Evolutionary conservation across 2,113 vertebrate genomes (phyloP).

Genomic region (Elanoides forficatus): DNA sequence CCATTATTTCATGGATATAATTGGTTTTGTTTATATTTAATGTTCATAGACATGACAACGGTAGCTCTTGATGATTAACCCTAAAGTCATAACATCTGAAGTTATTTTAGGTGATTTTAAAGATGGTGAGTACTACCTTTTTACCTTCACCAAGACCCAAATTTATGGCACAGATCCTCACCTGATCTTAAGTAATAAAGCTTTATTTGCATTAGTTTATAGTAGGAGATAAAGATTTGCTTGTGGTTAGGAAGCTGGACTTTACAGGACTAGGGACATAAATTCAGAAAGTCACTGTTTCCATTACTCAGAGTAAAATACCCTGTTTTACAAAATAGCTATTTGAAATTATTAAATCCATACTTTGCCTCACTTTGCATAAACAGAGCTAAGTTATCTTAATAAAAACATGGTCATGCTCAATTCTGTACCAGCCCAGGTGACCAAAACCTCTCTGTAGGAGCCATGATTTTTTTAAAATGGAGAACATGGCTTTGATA

Average conservation of each 20-base stretch:
- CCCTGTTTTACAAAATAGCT: background rate
- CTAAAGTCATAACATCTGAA: background rate
- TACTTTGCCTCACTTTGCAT: background rate
- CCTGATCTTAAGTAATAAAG: background rate
- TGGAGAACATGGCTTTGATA: background rate
- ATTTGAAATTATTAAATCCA: background rate
- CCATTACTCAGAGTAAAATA: background rate
- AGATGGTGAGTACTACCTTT: background rate
- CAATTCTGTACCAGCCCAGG: background rate
- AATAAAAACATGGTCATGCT: background rate
- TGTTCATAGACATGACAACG: background rate
- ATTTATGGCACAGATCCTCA: background rate
- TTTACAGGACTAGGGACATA: background rate
- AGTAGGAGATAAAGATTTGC: background rate
- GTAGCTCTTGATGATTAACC: background rate
- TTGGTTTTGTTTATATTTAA: background rate
- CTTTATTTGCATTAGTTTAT: background rate
- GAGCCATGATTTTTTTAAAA: background rate
- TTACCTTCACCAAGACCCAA: background rate
- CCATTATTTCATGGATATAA: background rate
- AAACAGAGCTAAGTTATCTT: background rate
- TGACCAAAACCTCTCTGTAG: background rate
- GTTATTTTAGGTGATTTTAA: background rate
- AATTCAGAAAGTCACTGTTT: background rate
- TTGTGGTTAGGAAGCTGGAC: background rate